Base-by-base conservation (phyloP, 92 coral and sea anemone genomes). In the Parazoanthus atlanticus region DNA sequence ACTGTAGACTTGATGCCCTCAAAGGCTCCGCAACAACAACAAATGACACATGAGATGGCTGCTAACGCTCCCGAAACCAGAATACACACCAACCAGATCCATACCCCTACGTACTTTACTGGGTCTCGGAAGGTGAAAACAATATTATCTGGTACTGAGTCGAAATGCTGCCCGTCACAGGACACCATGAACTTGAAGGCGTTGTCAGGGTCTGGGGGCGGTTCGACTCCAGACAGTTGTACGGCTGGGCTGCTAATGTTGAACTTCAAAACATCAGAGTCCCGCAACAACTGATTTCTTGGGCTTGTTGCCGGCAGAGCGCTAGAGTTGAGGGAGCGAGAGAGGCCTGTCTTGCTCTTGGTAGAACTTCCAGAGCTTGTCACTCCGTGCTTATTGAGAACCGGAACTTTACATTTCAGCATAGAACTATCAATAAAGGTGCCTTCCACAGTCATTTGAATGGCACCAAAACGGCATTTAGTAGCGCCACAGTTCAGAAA, bases 161-260 rank as follows among this genome's bases (percentile, higher is more conserved):
- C 88, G 12, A 85, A 85, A 40, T 85, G 88, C 28, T 85, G 88
- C 3, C 88, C 88, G 38, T 85, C 88, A 36, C 78, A 85, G 64
- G 76, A 58, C 33, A 85, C n/a, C 54, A 64, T 85, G 32, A 85
- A 17, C 23, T 71, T 70, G 74, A 69, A 69, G 15, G 88, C 80
- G 21, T 85, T 85, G 79, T 85, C 88, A 16, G 88, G 88, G 12
- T 85, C 88, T 15, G 78, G 88, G 30, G 88, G 88, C 9, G 88
- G 49, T 8, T 46, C 6, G 12, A 46, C 1, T 6, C 52, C 74
- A 12, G 6, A 23, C 28, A 25, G 13, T n/a, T n/a, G n/a, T 26
- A 69, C 1, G 32, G 21, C 74, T 69, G 65, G 65, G 65, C 11
- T 56, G 65, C 65, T n/a, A n/a, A n/a, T n/a, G n/a, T n/a, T n/a